Conservation (phyloP, 2,888 invertebrate genomes). For the Andrena flavipes region DNA sequence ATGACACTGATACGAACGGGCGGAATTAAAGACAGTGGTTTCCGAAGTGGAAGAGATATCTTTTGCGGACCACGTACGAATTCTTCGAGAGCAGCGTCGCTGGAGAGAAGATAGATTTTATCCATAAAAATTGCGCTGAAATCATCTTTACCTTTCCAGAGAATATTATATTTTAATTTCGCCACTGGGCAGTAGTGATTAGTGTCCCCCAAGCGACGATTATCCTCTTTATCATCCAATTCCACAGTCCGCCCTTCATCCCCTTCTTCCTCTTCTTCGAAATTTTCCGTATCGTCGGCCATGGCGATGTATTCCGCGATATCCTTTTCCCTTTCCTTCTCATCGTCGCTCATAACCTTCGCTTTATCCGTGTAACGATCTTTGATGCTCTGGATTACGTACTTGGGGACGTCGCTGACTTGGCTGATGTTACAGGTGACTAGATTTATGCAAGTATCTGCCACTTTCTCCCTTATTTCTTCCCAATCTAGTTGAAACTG, state of each 20-base stretch:
- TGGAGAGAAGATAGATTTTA: conserved; percentile 86
- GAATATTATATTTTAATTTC: conserved; percentile 85
- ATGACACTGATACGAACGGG: conserved; percentile 87
- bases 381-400: conserved; percentile 78
- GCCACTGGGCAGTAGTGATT: conserved; percentile 88
- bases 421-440: conserved; percentile 73
- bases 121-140: conserved; percentile 86
- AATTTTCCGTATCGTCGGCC: conserved; percentile 83
- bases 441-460: conserved; percentile 66
- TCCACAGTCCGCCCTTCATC: conserved; percentile 66
- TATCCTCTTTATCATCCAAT: conserved; percentile 73
- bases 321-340: conserved; percentile 85
- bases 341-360: conserved; percentile 85
- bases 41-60: conserved; percentile 84
- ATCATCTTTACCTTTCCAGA: conserved; percentile 88
- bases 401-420: conserved; percentile 74
- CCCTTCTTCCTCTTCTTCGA: conserved; percentile 69
- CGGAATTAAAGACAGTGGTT: conserved; percentile 85
- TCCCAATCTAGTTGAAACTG: conserved; percentile 65
- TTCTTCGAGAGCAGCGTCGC: conserved; percentile 84
- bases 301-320: conserved; percentile 83
- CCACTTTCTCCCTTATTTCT: conserved; percentile 71
- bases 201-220: conserved; percentile 86
- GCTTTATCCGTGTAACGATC: conserved; percentile 83
- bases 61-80: conserved; percentile 86